Conservation (phyloP, 2,888 invertebrate genomes). For the Aquatica leii region DNA sequence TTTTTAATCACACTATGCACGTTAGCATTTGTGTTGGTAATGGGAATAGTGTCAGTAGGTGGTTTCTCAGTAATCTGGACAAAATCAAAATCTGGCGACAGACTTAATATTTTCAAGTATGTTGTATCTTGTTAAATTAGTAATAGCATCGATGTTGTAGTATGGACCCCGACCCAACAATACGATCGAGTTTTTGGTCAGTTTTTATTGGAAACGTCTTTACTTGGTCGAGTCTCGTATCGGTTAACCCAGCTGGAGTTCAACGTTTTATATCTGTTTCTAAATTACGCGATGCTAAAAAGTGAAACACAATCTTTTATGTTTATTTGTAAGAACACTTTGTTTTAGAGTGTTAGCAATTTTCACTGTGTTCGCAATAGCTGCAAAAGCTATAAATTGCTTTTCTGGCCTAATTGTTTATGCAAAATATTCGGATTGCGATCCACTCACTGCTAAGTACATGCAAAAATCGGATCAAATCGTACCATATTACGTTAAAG, state of each 20-base stretch:
- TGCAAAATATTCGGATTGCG: slow-evolving; percentile 71
- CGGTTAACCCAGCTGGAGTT: slow-evolving; percentile 66
- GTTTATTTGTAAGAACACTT: background rate
- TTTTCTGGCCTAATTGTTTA: slow-evolving; percentile 69
- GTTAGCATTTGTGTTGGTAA: slow-evolving; percentile 63
- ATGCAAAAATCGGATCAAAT: slow-evolving; percentile 66
- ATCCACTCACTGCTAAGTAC: slow-evolving; percentile 68
- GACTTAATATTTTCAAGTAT: slow-evolving; percentile 68
- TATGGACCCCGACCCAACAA: slow-evolving; percentile 66
- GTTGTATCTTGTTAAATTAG: background rate
- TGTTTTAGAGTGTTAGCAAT: background rate
- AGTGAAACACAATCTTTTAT: slow-evolving; percentile 46
- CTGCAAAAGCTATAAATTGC: background rate
- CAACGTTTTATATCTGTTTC: slow-evolving; percentile 69
- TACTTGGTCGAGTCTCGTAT: slow-evolving; percentile 65
- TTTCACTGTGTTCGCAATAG: background rate
- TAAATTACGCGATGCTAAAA: slow-evolving; percentile 63
- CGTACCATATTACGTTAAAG: slow-evolving; percentile 77
- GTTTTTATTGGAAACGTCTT: slow-evolving; percentile 65
- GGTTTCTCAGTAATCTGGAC: slow-evolving; percentile 66
- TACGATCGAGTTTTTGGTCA: slow-evolving; percentile 68
- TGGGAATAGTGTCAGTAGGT: slow-evolving; percentile 63
- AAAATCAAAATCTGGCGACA: slow-evolving; percentile 63
- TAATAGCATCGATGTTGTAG: slow-evolving; percentile 51
- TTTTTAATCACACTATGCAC: slow-evolving; percentile 64